These are phyloP conservation scores for Galleria mellonella DNA, from an alignment of 1,140 invertebrate genomes.

Conservation along the genomic window DNA sequence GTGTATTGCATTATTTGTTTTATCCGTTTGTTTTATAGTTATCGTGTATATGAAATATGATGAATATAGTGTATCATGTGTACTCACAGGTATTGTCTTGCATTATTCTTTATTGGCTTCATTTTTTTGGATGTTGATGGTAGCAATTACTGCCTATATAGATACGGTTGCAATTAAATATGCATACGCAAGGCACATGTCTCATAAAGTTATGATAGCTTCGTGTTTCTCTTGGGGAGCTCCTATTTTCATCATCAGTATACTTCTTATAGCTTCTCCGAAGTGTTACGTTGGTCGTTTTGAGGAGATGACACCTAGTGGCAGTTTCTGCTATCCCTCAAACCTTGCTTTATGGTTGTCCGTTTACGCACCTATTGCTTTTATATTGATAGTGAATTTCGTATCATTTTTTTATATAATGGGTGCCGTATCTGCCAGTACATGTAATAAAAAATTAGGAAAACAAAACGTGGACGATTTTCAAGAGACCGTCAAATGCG, in stretches of 20 bases:
- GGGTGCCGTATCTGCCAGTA: conserved; percentile 18
- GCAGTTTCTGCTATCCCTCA: conserved; percentile 27
- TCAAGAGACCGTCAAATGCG: conserved; percentile 19
- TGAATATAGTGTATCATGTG: conserved; percentile 13
- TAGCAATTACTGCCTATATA: conserved; percentile 34
- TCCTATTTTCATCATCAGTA: conserved; percentile 18
- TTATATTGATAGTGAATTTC: conserved; percentile 25
- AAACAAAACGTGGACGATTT: conserved; percentile 12
- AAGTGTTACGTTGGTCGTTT: conserved; percentile 18
- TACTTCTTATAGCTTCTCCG: conserved; percentile 14
- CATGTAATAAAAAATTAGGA: conserved; percentile 25
- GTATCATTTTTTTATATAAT: conserved; percentile 26
- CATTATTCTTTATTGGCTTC: conserved; percentile 40
- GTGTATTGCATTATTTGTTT: conserved; percentile 22
- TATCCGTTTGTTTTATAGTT: conserved; percentile 30
- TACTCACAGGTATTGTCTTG: conserved; percentile 24
- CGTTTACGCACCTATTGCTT: conserved; percentile 6
- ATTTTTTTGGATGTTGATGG: conserved; percentile 47
- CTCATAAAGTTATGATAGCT: conserved; percentile 28
- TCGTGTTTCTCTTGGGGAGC: conserved; percentile 28
- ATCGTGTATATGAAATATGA: conserved; percentile 21
- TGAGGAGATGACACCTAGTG: conserved; percentile 9
- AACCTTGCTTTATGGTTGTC: conserved; percentile 27
- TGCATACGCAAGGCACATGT: conserved; percentile 16
- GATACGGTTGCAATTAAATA: conserved; percentile 23